Evolutionary conservation across 2,797 vertebrate genomes (phyloP), one percentile per base, ranked within the genome.

Genomic region (Trematomus bernacchii): DNA sequence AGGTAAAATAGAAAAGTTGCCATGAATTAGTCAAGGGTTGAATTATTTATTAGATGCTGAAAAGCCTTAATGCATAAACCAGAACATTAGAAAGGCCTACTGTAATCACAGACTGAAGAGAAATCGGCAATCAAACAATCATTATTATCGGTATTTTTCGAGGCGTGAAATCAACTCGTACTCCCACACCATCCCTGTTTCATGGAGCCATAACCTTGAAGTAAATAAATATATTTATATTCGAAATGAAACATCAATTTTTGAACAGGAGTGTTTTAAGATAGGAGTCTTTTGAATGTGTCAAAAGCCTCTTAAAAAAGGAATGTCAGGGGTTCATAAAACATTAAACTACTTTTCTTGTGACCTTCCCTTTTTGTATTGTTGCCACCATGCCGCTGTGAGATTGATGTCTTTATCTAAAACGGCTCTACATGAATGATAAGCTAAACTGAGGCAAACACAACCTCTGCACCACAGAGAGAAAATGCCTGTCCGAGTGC

Each of bases 331-430:
- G 55, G 43, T 47, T 51, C 71, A 79, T 86, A 82, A 85, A 86
- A 84, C 73, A 83, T 87, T 74, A 64, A 87, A 82, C 84, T 76
- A 63, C 59, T 75, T 84, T 84, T 83, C 67, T 71, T 48, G 62
- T 87, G 87, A 88, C 82, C 84, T 89, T 88, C 72, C 40, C 23
- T 3, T 79, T 84, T 81, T 80, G 70, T 89, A 87, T 78, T 74
- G 55, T 76, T 83, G 77, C 70, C 74, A 21, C 72, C 54, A 33
- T 64, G 61, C 66, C 18, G 62, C 79, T 79, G 50, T 65, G 80
- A 90, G 83, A 82, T 84, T 73, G 85, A 66, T 52, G 65, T 73
- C 70, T 91, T 89, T 83, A 84, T 85, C 88, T 84, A 37, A 76
- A 89, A 74, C 70, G 80, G 57, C 78, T 80, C 82, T 54, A 71